Evolutionary conservation across 1,140 invertebrate species (phyloP), one percentile per base, ranked within the genome.

Genomic region (Leptinotarsa lineolata): DNA sequence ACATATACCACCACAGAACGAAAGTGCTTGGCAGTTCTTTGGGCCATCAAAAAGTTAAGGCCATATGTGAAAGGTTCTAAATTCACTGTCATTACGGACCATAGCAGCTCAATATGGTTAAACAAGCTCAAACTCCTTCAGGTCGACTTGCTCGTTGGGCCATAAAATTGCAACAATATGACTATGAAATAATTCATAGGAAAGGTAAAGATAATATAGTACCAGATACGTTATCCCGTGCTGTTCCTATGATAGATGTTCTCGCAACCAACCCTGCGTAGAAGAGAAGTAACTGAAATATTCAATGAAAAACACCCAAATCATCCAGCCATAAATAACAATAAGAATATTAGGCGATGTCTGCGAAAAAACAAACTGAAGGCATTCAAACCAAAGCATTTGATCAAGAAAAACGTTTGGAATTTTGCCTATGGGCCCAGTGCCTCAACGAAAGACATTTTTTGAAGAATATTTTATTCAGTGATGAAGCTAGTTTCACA

Each of bases 1-100:
- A 85, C 86, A 22, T 89, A 87, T 72, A 77, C 74, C 3, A 78
- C 78, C 6, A 86, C 84, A 6, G 86, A 89, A 75, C 77, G 81
- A 68, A 86, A 88, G 82, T 84, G 81, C 61, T 74, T 88, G 20
- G 84, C 84, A 0, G 80, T 88, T 15, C 61, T 88, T 2, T 81
- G 78, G 73, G 82, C 81, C 5, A 76, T 88, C 1, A 74, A 86
- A 72, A 82, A 86, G 61, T 85, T 85, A 68, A 63, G 79, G 21
- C 72, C 70, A 44, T 88, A 84, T 79, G 63, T 88, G 2, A 80
- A 84, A 64, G 83, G 82, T 11, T 80, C 74, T 6, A 70, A 83
- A 16, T 87, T 89, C 72, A 82, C 39, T 5, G 81, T 88, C 5
- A 73, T 84, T 21, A 88, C 86, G 0, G 87, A 89, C 73, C 86